These are phyloP conservation scores for Rhagonycha lutea DNA, from an alignment of 2,888 invertebrate genomes.

Conservation along the genomic window DNA sequence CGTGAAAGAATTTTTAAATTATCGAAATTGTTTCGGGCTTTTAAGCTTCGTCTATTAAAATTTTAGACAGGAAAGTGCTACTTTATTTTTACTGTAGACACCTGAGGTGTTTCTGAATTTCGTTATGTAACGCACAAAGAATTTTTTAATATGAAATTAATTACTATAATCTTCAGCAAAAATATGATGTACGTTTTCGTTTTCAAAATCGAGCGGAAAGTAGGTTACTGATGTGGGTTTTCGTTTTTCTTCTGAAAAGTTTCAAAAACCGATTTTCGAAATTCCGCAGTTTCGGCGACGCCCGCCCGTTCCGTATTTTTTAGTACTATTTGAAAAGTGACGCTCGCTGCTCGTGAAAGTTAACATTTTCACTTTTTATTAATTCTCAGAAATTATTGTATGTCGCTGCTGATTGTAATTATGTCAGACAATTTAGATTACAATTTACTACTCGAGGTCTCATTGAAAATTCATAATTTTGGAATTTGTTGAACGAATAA, in stretches of 20 bases:
- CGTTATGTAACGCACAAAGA: neutral
- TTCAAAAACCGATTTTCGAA: neutral
- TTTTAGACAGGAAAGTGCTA: neutral
- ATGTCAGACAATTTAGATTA: neutral
- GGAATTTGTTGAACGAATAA: neutral
- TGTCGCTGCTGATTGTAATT: neutral
- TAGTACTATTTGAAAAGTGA: neutral
- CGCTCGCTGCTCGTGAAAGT: neutral
- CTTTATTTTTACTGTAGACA: neutral
- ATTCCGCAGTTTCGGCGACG: too few species aligned
- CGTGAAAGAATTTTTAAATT: slow-evolving; percentile 4
- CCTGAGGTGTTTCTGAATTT: neutral
- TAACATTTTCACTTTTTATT: neutral
- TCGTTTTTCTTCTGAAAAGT: neutral
- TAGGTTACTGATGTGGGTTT: neutral
- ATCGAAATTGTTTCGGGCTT: neutral
- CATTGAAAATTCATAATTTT: neutral
- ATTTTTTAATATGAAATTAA: neutral
- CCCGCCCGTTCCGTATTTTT: too few species aligned
- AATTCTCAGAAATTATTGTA: neutral
- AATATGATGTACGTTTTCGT: neutral
- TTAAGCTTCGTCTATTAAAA: neutral
- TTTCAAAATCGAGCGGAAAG: neutral
- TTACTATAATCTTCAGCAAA: neutral
- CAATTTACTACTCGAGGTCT: neutral